Conservation (phyloP, 2,797 vertebrate species). For the Lophotriccus pileatus region DNA sequence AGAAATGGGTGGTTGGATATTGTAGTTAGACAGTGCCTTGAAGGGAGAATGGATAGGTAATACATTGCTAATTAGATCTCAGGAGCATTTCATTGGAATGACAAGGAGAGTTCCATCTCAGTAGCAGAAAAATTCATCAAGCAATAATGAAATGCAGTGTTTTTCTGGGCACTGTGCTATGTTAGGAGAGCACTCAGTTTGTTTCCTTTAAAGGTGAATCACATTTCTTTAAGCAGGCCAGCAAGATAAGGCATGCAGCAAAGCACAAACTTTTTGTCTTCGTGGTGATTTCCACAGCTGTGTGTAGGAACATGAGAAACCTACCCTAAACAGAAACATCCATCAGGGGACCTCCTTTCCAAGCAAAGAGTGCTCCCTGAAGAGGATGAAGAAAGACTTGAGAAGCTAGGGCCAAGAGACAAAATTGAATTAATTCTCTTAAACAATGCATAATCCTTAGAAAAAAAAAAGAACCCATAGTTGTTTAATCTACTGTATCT, state of each 20-base stretch:
- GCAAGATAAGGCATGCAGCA: not conserved
- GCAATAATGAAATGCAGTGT: not conserved
- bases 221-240: not conserved
- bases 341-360: not conserved
- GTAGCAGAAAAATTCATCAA: not conserved
- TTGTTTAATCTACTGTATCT: not conserved
- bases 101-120: not conserved
- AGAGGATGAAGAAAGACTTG: not conserved
- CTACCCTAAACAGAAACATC: not conserved
- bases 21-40: not conserved
- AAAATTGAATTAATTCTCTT: not conserved
- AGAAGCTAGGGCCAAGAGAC: not conserved
- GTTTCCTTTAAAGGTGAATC: not conserved
- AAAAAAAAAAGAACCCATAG: not conserved
- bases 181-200: accelerated
- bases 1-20: not conserved
- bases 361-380: not conserved
- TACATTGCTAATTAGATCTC: not conserved
- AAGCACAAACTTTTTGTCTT: not conserved
- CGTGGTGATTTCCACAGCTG: not conserved
- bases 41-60: not conserved
- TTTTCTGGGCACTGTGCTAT: not conserved
- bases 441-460: not conserved
- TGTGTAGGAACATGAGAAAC: not conserved
- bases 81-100: not conserved